Base-by-base conservation (phyloP, 2,888 invertebrate genomes). In the Druceiella hillmani region DNA sequence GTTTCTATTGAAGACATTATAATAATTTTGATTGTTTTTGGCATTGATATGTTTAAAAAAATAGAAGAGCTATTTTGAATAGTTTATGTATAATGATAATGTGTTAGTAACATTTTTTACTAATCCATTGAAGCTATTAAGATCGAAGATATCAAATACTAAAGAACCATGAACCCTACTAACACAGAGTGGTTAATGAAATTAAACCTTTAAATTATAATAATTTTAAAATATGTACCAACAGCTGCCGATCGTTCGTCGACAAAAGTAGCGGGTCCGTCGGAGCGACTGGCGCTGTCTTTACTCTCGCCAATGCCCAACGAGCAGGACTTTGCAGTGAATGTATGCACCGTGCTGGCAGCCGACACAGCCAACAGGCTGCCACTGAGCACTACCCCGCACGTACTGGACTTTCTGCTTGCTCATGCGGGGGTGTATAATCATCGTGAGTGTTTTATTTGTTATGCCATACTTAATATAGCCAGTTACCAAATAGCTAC, bases 261-360 rank as follows among this genome's bases (percentile, higher is more conserved):
- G 1, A 50, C 62, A 1, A 56, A 61, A 2, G 56, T 62, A 2
- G 67, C 68, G 0, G 67, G 68, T 3, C 64, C 72, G 0, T 82
- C 86, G 2, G 88, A 89, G 54, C 83, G 91, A 43, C 70, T 99
- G 41, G 81, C 90, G n/a, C 71, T 94, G 36, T 93, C 97, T 0
- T 74, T 99, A 24, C 69, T 93, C 35, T 92, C 92, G n/a, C 95
- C 98, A 2, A 75, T 99, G 59, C 97, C 98, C 4, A 99, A 99
- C 63, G 98, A 99, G 62, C 93, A 97, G 60, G 98, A 98, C 67
- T 94, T 98, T 62, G 95, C 95, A 15, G 85, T 99, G 53, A 98
- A 98, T 63, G 92, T 97, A 2, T 95, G 95, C 62, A 94, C 93
- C 0, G 75, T 99, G 41, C 75, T 99, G 50, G 93, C 95, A 4